Evolutionary conservation across 2,113 vertebrate genomes (phyloP).

Genomic region (Riparia riparia): DNA sequence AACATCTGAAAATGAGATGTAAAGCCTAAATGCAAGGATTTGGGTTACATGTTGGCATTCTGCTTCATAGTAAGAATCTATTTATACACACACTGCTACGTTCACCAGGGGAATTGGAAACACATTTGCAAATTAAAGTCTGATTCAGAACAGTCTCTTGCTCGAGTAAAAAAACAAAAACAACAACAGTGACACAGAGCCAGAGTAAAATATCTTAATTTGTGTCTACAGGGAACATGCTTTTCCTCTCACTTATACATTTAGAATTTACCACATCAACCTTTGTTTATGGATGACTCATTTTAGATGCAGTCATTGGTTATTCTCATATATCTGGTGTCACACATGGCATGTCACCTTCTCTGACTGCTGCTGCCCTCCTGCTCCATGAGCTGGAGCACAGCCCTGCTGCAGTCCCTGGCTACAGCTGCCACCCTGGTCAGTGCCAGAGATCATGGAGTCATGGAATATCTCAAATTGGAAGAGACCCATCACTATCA

Average conservation of each 20-base stretch:
- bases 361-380: background rate
- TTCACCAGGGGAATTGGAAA: constrained; percentile 36
- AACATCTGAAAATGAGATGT: background rate
- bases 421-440: background rate
- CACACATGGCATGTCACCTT: background rate
- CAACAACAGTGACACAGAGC: constrained; percentile 13
- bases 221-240: background rate
- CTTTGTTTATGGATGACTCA: background rate
- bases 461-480: background rate
- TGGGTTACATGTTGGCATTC: constrained; percentile 8
- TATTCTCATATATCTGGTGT: background rate
- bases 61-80: background rate
- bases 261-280: background rate
- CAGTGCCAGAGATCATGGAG: background rate
- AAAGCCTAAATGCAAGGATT: background rate
- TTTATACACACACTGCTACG: background rate
- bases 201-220: constrained; percentile 28
- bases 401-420: background rate
- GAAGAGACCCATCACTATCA: background rate
- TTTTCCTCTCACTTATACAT: background rate
- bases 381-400: background rate
- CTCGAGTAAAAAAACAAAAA: constrained; percentile 28
- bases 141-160: constrained; percentile 42
- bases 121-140: constrained; percentile 43
- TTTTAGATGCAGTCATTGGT: background rate